A percentile compares a stretch with the other conserved stretches of the same genome.
phyloP scores from a whole-genome alignment of 2,888 invertebrate genomes.

The Lamellibrachia columna region DNA sequence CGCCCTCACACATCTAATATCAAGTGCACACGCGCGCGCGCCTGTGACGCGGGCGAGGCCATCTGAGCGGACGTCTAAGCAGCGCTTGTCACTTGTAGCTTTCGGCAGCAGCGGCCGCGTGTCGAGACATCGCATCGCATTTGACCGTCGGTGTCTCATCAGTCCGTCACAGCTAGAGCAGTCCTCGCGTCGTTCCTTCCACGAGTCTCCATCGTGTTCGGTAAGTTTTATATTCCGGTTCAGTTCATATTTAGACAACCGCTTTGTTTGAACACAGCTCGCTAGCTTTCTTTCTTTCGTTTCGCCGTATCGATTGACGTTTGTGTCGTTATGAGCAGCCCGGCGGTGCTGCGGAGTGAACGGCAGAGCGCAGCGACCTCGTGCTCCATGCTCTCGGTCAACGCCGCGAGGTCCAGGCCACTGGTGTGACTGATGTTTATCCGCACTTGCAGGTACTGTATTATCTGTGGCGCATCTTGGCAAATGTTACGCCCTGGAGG shows the following conservation, averaged over 20 bases:
- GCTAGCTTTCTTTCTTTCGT: neutral
- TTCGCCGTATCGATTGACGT: neutral
- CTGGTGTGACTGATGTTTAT: neutral
- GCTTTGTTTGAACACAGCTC: neutral
- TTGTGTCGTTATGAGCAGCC: neutral
- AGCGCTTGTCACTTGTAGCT: neutral
- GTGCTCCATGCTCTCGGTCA: neutral
- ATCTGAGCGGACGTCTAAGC: neutral
- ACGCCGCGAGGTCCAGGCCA: neutral
- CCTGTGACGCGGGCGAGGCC: neutral
- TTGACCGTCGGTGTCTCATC: neutral
- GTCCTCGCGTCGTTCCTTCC: neutral
- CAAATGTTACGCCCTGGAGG: neutral
- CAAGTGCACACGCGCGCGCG: neutral
- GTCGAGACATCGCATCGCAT: neutral
- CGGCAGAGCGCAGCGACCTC: neutral
- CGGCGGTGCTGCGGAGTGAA: neutral
- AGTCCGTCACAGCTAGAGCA: neutral
- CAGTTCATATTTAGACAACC: neutral
- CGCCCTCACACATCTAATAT: neutral
- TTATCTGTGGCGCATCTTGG: neutral
- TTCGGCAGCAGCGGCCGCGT: neutral
- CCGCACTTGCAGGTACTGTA: neutral
- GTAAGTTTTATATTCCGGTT: neutral
- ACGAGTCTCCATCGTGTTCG: neutral